Conservation (phyloP, 2,888 invertebrate species). For the Euclidia mi region DNA sequence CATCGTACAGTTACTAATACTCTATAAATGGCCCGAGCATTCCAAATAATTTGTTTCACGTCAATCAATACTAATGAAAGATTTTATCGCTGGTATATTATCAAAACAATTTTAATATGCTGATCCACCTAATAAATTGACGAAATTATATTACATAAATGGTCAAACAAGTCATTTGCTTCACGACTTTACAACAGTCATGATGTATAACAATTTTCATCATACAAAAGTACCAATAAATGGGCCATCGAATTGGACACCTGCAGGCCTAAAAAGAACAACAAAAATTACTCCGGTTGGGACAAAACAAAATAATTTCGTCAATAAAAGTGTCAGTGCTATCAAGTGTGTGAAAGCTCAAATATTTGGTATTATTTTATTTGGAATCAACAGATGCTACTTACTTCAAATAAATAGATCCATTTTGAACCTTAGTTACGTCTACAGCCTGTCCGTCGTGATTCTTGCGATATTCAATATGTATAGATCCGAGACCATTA, state of each 20-base stretch:
- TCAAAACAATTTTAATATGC: slow-evolving; percentile 17
- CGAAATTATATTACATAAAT: background rate
- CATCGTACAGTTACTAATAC: slow-evolving; percentile 11
- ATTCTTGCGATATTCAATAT: slow-evolving; percentile 38
- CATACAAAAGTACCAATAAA: slow-evolving; percentile 46
- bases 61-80: slow-evolving; percentile 40
- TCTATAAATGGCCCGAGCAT: slow-evolving; percentile 24
- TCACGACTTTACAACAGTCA: slow-evolving; percentile 11
- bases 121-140: background rate
- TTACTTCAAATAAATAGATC: slow-evolving; percentile 56
- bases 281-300: slow-evolving; percentile 61
- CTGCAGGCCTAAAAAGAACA: slow-evolving; percentile 23
- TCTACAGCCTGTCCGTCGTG: slow-evolving; percentile 45
- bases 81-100: slow-evolving; percentile 41
- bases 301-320: slow-evolving; percentile 52
- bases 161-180: slow-evolving; percentile 10
- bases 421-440: slow-evolving; percentile 40
- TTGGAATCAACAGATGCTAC: slow-evolving; percentile 67
- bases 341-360: slow-evolving; percentile 54
- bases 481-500: slow-evolving; percentile 29
- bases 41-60: slow-evolving; percentile 31
- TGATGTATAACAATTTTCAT: slow-evolving; percentile 33
- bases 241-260: slow-evolving; percentile 51
- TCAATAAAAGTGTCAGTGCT: slow-evolving; percentile 31
- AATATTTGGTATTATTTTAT: slow-evolving; percentile 49